Evolutionary conservation across 2,888 invertebrate genomes (phyloP), one percentile per base, ranked within the genome.

Genomic region (Drosophila longiperda): DNA sequence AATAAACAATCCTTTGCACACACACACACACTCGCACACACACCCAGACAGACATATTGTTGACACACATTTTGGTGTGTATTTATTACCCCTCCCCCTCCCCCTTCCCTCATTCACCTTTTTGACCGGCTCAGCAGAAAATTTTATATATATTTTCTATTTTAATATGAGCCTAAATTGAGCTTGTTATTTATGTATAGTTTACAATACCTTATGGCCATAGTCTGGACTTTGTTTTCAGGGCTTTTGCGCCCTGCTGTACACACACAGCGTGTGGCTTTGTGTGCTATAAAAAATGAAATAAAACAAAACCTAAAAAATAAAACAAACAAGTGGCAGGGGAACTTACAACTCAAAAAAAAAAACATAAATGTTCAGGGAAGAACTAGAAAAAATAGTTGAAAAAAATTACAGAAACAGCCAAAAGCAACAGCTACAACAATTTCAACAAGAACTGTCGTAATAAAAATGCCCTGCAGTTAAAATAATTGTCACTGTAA

Each of bases 401-500:
- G 2, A 23, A 20, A 1, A 38, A 8, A 55, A 29, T 36, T n/a
- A 57, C 42, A 60, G 33, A 66, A 54, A 45, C 45, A 45, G 20
- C 54, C 54, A 74, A 53, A 26, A 63, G 26, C 34, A 62, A 40
- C 26, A 40, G 12, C 64, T 52, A 11, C 65, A 75, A 57, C 70
- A 79, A 75, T 64, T 62, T 68, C 72, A 87, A 84, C 81, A 79
- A 73, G 66, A 82, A 80, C 83, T 81, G 81, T 83, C 84, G 89
- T 79, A 75, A 86, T 90, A 90, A 86, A 86, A 86, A 89, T 90
- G 74, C 77, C 87, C 87, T 80, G 90, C 90, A 89, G 90, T 90
- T 87, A 73, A 87, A 87, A 87, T 87, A 90, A 87, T 87, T 87
- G 86, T 87, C 86, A 87, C 90, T 82, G 89, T 87, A 89, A 90